Percentiles rank a stretch among this genome's conserved stretches.
These are phyloP conservation scores for Drosophila chauvacae DNA, from an alignment of 1,140 invertebrate species.

Conservation along the genomic window DNA sequence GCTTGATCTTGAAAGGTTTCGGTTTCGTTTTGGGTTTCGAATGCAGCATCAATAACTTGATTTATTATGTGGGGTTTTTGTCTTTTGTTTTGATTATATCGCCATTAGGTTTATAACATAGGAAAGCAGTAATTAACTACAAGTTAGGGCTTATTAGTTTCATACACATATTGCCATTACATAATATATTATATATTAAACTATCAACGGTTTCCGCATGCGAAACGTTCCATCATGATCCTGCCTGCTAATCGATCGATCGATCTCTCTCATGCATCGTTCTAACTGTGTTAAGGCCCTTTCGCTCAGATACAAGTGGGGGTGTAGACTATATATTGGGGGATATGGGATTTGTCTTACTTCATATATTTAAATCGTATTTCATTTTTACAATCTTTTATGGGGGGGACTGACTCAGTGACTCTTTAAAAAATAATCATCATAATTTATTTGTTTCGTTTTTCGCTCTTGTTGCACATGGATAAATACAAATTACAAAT, in stretches of 20 bases:
- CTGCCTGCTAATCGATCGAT: constrained; percentile 10
- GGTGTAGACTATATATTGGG: constrained; percentile 35
- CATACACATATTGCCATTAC: constrained; percentile 64
- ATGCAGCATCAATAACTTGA: constrained; percentile 51
- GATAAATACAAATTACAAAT: constrained; percentile 81
- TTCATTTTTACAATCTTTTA: constrained; percentile 50
- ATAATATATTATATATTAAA: constrained; percentile 47
- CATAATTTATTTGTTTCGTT: constrained; percentile 62
- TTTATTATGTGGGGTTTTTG: constrained; percentile 52
- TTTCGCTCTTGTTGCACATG: constrained; percentile 55
- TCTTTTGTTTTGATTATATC: constrained; percentile 78
- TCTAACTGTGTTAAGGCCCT: constrained; percentile 70
- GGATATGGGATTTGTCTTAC: constrained; percentile 21
- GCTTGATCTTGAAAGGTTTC: constrained; percentile 39
- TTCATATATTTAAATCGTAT: constrained; percentile 15
- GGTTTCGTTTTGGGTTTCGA: constrained; percentile 22
- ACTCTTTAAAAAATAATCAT: constrained; percentile 70
- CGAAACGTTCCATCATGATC: constrained; percentile 36
- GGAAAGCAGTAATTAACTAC: constrained; percentile 80
- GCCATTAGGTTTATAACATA: constrained; percentile 75
- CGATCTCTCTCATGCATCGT: constrained; percentile 57
- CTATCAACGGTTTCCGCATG: constrained; percentile 71
- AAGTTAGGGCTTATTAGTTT: constrained; percentile 61
- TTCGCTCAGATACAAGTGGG: constrained; percentile 76
- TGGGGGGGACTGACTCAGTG: constrained; percentile 11